These are phyloP conservation scores for Orchestes rusci DNA, from an alignment of 2,888 invertebrate species.

Conservation along the genomic window DNA sequence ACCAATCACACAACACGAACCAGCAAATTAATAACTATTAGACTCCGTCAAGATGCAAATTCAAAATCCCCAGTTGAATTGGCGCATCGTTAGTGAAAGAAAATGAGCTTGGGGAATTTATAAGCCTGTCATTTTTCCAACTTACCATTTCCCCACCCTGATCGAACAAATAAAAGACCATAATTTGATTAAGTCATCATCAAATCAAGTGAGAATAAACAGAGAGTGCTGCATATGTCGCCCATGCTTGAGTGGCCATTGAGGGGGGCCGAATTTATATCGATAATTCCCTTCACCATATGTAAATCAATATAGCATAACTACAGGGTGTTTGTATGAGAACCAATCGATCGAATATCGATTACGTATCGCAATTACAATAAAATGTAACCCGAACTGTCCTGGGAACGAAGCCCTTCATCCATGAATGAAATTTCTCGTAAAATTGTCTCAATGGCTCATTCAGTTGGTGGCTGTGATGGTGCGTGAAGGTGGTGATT, in stretches of 20 bases:
- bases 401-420: slow-evolving; percentile 36
- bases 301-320: no score
- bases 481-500: slow-evolving; percentile 16
- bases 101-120: no score
- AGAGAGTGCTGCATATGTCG: slow-evolving; percentile 1
- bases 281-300: no score
- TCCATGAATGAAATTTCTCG: slow-evolving; percentile 29
- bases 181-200: slow-evolving; percentile 8
- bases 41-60: no score
- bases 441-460: background rate
- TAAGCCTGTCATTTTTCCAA: no score
- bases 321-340: background rate
- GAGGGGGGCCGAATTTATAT: no score
- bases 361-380: slow-evolving; percentile 28
- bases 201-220: slow-evolving; percentile 1
- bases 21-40: no score
- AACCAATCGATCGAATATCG: slow-evolving; percentile 4
- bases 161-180: slow-evolving; percentile 1
- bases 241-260: slow-evolving; percentile 3
- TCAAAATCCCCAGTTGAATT: no score
- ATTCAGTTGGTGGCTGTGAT: slow-evolving; percentile 10
- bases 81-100: no score
- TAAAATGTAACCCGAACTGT: slow-evolving; percentile 20
- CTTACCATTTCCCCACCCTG: no score
- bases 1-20: no score